Conservation (phyloP, 2,113 vertebrate genomes). For the Rhynchopsitta pachyrhyncha region DNA sequence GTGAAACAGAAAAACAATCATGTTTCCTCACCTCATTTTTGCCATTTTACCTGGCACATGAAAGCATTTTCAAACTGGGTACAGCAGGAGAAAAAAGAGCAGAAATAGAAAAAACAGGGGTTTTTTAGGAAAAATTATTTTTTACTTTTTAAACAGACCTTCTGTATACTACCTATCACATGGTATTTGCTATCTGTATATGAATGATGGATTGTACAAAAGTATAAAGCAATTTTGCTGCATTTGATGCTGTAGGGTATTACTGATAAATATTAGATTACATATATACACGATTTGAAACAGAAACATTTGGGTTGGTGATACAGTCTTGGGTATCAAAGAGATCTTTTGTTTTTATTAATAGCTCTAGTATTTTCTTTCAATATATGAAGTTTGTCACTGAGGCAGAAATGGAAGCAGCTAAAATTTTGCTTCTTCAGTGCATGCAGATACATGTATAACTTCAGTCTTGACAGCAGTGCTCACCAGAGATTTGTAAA, state of each 20-base stretch:
- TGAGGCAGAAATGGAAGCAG: not conserved
- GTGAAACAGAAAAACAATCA: not conserved
- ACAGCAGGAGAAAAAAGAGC: not conserved
- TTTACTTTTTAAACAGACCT: not conserved
- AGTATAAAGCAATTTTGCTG: not conserved
- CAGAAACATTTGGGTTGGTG: not conserved
- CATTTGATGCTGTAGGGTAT: not conserved
- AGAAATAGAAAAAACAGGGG: not conserved
- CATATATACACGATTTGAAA: not conserved
- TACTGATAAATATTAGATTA: slow-evolving; percentile 22
- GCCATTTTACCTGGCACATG: not conserved
- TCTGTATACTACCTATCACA: not conserved
- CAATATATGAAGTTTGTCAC: not conserved
- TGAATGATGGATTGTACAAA: not conserved
- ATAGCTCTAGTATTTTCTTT: not conserved
- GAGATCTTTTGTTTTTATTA: not conserved
- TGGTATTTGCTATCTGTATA: not conserved
- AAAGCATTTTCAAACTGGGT: not conserved
- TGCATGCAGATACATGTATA: not conserved
- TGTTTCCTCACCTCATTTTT: not conserved
- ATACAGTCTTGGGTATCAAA: not conserved
- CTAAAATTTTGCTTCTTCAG: not conserved
- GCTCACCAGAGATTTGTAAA: not conserved
- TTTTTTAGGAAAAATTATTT: not conserved
- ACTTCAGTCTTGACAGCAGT: not conserved